Evolutionary conservation across 37 sponge, comb jelly and placozoan species (phyloP).

Genomic region (Chondrosia reniformis): DNA sequence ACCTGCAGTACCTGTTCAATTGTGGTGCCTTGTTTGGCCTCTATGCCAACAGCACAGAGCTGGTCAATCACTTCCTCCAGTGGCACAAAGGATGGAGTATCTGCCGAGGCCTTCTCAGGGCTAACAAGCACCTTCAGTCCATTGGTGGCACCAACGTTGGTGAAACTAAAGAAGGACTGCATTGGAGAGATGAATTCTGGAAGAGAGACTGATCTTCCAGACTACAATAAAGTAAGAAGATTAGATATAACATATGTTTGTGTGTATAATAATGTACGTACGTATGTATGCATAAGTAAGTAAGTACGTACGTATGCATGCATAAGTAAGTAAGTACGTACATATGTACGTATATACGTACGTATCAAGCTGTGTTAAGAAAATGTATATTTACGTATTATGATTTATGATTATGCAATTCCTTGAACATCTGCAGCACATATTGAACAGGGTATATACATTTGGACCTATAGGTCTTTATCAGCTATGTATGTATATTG

Average conservation of each 20-base stretch:
- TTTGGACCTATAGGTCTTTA: no score
- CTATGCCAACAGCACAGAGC: background rate
- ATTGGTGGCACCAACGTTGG: background rate
- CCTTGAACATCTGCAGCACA: no score
- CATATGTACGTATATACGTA: background rate
- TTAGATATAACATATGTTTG: background rate
- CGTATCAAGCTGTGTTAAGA: no score
- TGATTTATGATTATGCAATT: no score
- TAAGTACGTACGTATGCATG: background rate
- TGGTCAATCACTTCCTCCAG: constrained; percentile 11
- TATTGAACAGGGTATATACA: no score
- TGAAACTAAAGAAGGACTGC: background rate
- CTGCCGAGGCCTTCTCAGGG: background rate
- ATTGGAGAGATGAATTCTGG: background rate
- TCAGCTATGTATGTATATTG: no score
- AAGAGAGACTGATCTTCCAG: background rate
- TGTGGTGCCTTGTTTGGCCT: background rate
- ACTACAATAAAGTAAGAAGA: background rate
- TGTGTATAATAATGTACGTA: background rate
- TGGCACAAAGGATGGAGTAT: background rate
- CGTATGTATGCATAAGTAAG: background rate
- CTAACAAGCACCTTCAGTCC: constrained; percentile 1
- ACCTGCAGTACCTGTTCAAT: background rate
- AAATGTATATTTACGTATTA: no score
- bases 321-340: background rate